Percentiles rank a stretch among this genome's conserved stretches.
Conservation (phyloP, 2,113 vertebrate genomes). For the Polypterus bichir region DNA sequence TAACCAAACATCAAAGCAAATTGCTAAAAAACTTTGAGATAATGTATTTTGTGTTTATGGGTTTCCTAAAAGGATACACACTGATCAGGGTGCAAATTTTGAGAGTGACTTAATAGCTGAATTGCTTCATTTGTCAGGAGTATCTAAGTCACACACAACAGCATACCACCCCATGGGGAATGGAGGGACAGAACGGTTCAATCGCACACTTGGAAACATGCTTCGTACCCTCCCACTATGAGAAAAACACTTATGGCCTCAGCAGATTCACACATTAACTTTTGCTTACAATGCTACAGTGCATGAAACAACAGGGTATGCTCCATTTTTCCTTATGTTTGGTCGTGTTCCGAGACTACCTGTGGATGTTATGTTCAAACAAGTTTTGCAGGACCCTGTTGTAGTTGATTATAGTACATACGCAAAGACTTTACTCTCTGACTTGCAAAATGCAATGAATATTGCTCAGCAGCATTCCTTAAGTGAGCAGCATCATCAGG, state of each 20-base stretch:
- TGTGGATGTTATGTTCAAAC: conserved; percentile 12
- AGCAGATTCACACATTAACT: conserved; percentile 15
- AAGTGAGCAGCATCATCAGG: conserved; percentile 9
- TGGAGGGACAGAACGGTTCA: conserved; percentile 11
- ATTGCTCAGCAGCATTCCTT: conserved; percentile 15
- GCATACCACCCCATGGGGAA: conserved; percentile 8
- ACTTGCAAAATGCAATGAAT: conserved; percentile 10
- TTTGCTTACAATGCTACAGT: conserved; percentile 17
- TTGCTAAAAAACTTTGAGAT: too few relatives aligned
- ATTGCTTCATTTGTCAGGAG: too few relatives aligned
- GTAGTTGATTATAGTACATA: conserved; percentile 9
- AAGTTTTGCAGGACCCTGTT: conserved; percentile 3
- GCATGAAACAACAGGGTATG: conserved; percentile 17
- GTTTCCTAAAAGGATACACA: too few relatives aligned
- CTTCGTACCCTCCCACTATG: background rate
- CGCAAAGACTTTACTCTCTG: conserved; percentile 5
- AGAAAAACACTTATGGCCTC: conserved; percentile 9
- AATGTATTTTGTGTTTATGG: too few relatives aligned
- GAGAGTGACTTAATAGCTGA: too few relatives aligned
- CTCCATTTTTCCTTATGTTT: conserved; percentile 14
- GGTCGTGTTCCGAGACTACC: too few relatives aligned
- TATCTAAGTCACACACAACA: too few relatives aligned
- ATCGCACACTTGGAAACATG: conserved; percentile 11
- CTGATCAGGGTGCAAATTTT: too few relatives aligned
- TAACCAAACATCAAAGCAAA: conserved; percentile 4